These are phyloP conservation scores for Dermolepida albohirtum DNA, from an alignment of 2,888 invertebrate species.

Conservation along the genomic window DNA sequence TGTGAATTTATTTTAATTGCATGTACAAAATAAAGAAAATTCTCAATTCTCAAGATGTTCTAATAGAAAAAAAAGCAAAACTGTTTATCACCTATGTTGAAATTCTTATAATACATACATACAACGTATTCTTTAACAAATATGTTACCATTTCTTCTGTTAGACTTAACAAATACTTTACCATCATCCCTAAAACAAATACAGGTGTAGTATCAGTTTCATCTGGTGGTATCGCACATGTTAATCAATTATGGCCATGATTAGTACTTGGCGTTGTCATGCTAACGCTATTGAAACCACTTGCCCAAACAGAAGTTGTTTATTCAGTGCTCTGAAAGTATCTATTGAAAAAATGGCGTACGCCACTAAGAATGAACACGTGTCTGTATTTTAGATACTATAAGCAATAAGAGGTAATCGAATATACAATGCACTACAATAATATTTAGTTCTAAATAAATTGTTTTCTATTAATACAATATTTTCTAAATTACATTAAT, in stretches of 20 bases:
- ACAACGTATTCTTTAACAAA: background rate
- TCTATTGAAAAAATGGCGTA: conserved; percentile 14
- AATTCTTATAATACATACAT: background rate
- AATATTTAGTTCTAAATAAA: background rate
- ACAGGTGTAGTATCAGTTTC: conserved; percentile 1
- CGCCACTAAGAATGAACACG: conserved; percentile 27
- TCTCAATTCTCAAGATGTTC: background rate
- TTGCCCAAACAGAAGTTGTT: conserved; percentile 55
- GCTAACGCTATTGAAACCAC: conserved; percentile 48
- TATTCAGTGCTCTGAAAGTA: conserved; percentile 49
- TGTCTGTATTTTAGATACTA: conserved; percentile 6
- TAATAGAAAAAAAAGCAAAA: no score
- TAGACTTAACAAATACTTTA: background rate
- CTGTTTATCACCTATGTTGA: no score
- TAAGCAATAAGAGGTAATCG: conserved; percentile 10
- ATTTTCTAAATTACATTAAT: no score
- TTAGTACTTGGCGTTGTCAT: conserved; percentile 15
- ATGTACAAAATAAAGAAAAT: background rate
- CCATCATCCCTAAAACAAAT: background rate
- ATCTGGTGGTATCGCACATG: background rate
- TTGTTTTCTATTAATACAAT: no score
- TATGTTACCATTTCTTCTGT: background rate
- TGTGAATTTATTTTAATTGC: conserved; percentile 25
- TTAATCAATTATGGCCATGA: no score
- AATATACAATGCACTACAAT: conserved; percentile 7